Percentiles rank a stretch among this genome's conserved stretches.
phyloP scores from a whole-genome alignment of 2,888 invertebrate genomes.

The Lobophora halterata region DNA sequence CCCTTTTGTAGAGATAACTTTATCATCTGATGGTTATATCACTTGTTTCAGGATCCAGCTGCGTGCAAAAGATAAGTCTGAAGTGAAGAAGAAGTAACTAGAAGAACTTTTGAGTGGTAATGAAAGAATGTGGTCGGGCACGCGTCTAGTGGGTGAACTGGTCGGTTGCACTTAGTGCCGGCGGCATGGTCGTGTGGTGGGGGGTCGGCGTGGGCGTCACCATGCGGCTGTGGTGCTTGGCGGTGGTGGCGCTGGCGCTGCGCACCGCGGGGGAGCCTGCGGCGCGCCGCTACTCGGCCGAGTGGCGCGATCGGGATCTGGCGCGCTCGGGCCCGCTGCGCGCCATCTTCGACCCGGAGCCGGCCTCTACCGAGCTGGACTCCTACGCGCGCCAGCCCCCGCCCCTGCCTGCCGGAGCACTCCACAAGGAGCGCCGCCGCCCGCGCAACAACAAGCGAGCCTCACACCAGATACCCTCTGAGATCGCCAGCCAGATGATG shows the following conservation, averaged over 20 bases:
- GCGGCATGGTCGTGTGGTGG: constrained; percentile 64
- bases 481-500: constrained; percentile 88
- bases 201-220: constrained; percentile 56
- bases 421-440: constrained; percentile 62
- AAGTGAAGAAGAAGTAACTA: constrained; percentile 40
- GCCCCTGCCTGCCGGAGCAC: constrained; percentile 50
- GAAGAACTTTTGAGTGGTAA: constrained; percentile 33
- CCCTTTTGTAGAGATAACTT: neutral
- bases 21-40: neutral
- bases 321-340: constrained; percentile 59
- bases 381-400: constrained; percentile 45
- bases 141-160: constrained; percentile 59
- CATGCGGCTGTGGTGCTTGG: constrained; percentile 72
- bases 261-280: constrained; percentile 64
- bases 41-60: constrained; percentile 25
- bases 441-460: constrained; percentile 60
- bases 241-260: constrained; percentile 69
- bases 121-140: constrained; percentile 73
- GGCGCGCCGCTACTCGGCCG: constrained; percentile 60
- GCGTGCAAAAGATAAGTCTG: constrained; percentile 22
- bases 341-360: constrained; percentile 66
- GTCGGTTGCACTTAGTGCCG: constrained; percentile 67
- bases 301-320: constrained; percentile 60
- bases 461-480: constrained; percentile 69
- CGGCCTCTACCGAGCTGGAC: constrained; percentile 39